These are phyloP conservation scores for Rachycentron canadum DNA, from an alignment of 2,797 vertebrate genomes.

Conservation along the genomic window DNA sequence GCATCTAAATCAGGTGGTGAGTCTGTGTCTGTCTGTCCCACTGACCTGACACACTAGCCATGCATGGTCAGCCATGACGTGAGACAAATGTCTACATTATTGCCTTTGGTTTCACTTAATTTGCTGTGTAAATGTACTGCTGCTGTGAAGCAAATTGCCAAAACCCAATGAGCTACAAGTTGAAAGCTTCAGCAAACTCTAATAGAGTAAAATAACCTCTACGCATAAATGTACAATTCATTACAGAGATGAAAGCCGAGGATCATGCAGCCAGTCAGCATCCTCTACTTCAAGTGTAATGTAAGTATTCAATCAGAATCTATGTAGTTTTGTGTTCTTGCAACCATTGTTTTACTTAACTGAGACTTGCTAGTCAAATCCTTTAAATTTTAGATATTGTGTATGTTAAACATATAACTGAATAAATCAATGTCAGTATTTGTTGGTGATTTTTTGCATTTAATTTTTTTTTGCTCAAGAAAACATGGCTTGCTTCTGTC, in stretches of 20 bases:
- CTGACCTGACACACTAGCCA: conserved; percentile 24
- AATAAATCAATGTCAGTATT: background rate
- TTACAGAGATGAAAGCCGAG: background rate
- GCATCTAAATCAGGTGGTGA: background rate
- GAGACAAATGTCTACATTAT: conserved; percentile 43
- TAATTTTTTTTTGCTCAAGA: background rate
- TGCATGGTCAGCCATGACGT: conserved; percentile 32
- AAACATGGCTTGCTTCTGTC: background rate
- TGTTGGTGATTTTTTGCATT: background rate
- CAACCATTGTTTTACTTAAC: background rate
- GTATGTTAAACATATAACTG: background rate
- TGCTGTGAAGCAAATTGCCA: conserved; percentile 23
- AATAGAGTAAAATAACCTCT: background rate
- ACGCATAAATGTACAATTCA: conserved; percentile 3
- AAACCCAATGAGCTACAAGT: conserved; percentile 30
- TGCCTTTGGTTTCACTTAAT: conserved; percentile 49
- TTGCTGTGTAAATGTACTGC: conserved; percentile 41
- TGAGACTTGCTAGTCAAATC: background rate
- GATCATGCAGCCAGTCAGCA: background rate
- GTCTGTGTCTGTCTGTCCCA: conserved; percentile 8
- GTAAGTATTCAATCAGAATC: background rate
- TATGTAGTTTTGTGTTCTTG: background rate
- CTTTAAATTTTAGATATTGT: background rate
- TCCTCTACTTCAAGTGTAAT: background rate
- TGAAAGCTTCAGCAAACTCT: conserved; percentile 27